Conservation (phyloP, 1,140 invertebrate species). For the Aphaenogaster floridana region DNA sequence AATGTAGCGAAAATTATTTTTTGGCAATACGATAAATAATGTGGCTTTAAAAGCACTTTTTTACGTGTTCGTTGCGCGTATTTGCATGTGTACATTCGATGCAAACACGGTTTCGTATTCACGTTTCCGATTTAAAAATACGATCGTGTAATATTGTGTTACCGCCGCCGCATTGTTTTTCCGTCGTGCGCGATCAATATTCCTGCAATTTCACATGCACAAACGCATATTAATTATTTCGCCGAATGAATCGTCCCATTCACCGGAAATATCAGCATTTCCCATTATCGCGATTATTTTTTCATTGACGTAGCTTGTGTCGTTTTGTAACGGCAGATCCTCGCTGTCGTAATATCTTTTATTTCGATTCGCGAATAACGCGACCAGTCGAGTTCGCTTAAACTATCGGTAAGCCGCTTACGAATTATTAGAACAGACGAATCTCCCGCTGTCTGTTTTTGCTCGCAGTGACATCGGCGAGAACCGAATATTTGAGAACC, state of each 20-base stretch:
- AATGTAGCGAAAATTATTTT: slow-evolving; percentile 43
- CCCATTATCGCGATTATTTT: slow-evolving; percentile 61
- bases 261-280: slow-evolving; percentile 57
- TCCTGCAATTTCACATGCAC: slow-evolving; percentile 46
- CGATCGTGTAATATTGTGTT: slow-evolving; percentile 56
- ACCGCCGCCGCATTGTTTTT: slow-evolving; percentile 57
- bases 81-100: background rate
- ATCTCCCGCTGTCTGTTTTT: slow-evolving; percentile 25
- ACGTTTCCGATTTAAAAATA: slow-evolving; percentile 57
- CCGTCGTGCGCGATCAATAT: slow-evolving; percentile 50
- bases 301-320: slow-evolving; percentile 29
- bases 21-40: slow-evolving; percentile 50
- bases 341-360: slow-evolving; percentile 64
- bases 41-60: slow-evolving; percentile 43
- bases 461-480: background rate
- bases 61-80: background rate
- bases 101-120: slow-evolving; percentile 45
- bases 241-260: slow-evolving; percentile 54
- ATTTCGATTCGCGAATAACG: slow-evolving; percentile 65
- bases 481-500: slow-evolving; percentile 52
- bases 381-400: slow-evolving; percentile 64
- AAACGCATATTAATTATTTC: slow-evolving; percentile 62
- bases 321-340: slow-evolving; percentile 53
- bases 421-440: slow-evolving; percentile 68
- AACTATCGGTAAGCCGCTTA: slow-evolving; percentile 74